Base-by-base conservation (phyloP, 2,888 invertebrate genomes). In the Brachypalpus laphriformis region DNA sequence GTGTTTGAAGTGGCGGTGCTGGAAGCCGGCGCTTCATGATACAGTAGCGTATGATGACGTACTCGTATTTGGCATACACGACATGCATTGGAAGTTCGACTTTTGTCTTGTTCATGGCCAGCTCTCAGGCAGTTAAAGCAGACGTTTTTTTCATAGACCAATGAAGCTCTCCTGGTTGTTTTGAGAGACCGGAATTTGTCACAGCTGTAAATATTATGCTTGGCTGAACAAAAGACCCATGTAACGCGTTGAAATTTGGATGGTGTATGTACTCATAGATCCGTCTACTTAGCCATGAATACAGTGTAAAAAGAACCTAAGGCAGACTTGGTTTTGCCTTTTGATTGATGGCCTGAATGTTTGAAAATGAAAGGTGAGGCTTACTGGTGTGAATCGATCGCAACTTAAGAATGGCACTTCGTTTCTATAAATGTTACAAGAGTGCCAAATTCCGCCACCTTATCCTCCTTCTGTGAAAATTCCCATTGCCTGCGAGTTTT, bases 401-500 rank as follows among this genome's bases (percentile, higher is more conserved):
- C 28, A 28, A 6, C 28, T 28, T 6, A 28, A 6, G 28, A 28
- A 28, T 7, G 28, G 37, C 37, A 11, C 6, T 2, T 40, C n/a
- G 34, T 65, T 49, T 82, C 77, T 5, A 77, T 18, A 16, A 82
- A 82, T 8, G 34, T 14, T 1, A 51, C 56, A 1, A 77, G 76
- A 2, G 14, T 42, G 0, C 37, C 47, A 8, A 77, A 82, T 5
- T 11, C 22, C 5, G 59, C 57, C 4, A 77, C 25, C 8, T 56
- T 59, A 11, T 65, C 57, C 18, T 25, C 31, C 0, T 49, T 37
- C 4, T 71, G 59, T 6, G 63, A 82, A 16, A 82, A 14, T 31
- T 77, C 77, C 76, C 71, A 77, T 20, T 82, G 82, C 3, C 71
- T 57, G 16, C 45, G 70, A 3, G 71, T 71, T 20, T 77, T 77